Evolutionary conservation across 2,888 invertebrate genomes (phyloP), one percentile per base, ranked within the genome.

Genomic region (Andrena bicolor): DNA sequence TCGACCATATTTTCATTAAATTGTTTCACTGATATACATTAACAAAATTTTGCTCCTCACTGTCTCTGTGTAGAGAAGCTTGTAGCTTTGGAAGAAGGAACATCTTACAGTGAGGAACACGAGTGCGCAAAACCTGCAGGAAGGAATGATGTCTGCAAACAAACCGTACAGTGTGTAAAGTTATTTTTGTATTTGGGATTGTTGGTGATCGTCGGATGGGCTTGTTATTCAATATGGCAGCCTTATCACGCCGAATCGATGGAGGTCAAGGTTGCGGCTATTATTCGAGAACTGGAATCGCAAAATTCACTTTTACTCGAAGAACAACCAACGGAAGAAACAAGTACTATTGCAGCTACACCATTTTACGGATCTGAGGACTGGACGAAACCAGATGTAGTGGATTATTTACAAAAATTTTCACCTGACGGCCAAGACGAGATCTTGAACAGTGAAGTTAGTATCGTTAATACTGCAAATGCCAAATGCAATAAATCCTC

Each of bases 151-250:
- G n/a, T 1, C 16, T 85, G 74, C 10, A 63, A 49, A 5, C 48
- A 20, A 23, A 13, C 74, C 2, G 71, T 84, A 53, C 76, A 77
- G 26, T 65, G 66, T 5, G 30, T 85, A 16, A 88, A 86, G 72
- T n/a, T 89, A 2, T 78, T 90, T 66, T 63, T 90, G 0, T 85
- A 84, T 30, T 5, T 90, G 35, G 83, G 87, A 76, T 23, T 88
- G 58, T 61, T 75, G 2, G 16, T 90, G n/a, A 80, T 88, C n/a
- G 23, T 88, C 0, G 90, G 83, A 58, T 87, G 86, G 87, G 49
- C 82, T 2, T 65, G 68, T 76, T 84, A 86, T 32, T 49, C 75
- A 3, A 26, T 76, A 1, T 82, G 73, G 58, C 71, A 88, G n/a
- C 49, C 1, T 13, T 79, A 74, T 58, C 63, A 20, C 8, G 23